Evolutionary conservation across 30 jellyfish, hydroid and myxozoan genomes (phyloP).

Genomic region (Chrysaora quinquecirrha): DNA sequence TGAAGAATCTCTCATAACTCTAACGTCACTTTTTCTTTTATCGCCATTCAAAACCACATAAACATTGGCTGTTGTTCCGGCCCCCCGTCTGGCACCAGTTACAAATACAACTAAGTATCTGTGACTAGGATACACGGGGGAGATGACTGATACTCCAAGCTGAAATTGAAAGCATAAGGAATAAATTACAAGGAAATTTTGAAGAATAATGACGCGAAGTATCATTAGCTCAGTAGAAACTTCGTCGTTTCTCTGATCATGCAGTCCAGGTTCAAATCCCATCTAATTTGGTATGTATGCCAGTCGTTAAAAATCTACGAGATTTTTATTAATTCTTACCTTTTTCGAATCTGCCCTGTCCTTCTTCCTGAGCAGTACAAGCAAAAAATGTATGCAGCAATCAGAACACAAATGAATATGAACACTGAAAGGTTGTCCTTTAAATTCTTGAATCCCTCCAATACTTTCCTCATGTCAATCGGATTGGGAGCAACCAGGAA

Average conservation of each 20-base stretch:
- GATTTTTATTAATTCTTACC: slow-evolving; percentile 54
- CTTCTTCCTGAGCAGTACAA: slow-evolving; percentile 47
- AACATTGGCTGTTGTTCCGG: slow-evolving; percentile 88
- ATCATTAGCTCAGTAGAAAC: no score
- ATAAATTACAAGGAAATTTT: no score
- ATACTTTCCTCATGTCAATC: slow-evolving; percentile 83
- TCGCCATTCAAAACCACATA: slow-evolving; percentile 34
- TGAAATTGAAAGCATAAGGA: background rate
- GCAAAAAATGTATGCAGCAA: slow-evolving; percentile 36
- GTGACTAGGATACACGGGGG: slow-evolving; percentile 8
- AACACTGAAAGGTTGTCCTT: slow-evolving; percentile 71
- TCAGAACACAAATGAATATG: slow-evolving; percentile 38
- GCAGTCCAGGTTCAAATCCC: no score
- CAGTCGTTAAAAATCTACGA: no score
- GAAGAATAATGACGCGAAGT: no score
- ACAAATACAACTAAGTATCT: slow-evolving; percentile 47
- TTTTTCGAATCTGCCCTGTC: slow-evolving; percentile 58
- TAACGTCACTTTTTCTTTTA: slow-evolving; percentile 31
- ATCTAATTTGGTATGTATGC: no score
- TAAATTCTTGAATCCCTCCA: slow-evolving; percentile 76
- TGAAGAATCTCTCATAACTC: slow-evolving; percentile 36
- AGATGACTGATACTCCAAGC: slow-evolving; percentile 52
- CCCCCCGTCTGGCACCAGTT: slow-evolving; percentile 77
- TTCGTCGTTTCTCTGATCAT: no score
- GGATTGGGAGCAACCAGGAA: slow-evolving; percentile 92